Conservation (phyloP, 2,888 invertebrate genomes). For the Torymus texanus region DNA sequence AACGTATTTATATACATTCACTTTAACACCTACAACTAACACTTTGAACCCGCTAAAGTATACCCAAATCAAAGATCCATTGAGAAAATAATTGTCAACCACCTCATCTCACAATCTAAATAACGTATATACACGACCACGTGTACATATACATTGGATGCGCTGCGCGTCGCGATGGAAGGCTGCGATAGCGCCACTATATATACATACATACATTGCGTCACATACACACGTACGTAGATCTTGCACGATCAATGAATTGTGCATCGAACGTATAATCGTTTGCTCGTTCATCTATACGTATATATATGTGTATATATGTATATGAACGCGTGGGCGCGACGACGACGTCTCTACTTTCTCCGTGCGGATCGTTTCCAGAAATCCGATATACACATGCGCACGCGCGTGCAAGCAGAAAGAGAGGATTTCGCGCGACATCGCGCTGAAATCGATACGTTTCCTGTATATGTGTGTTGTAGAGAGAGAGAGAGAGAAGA, state of each 20-base stretch:
- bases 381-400: constrained; percentile 55
- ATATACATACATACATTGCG: constrained; percentile 32
- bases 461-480: constrained; percentile 42
- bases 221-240: constrained; percentile 12
- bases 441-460: constrained; percentile 60
- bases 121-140: constrained; percentile 23
- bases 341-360: constrained; percentile 62
- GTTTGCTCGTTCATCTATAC: constrained; percentile 22
- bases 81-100: constrained; percentile 33
- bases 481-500: too few species aligned
- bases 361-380: constrained; percentile 58
- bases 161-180: constrained; percentile 25
- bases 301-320: constrained; percentile 6
- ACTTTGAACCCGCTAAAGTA: too few species aligned
- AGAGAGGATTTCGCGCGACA: constrained; percentile 41
- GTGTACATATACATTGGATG: constrained; percentile 28
- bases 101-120: constrained; percentile 28
- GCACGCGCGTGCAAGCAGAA: not conserved
- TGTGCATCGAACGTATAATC: constrained; percentile 17
- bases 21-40: too few species aligned
- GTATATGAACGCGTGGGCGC: constrained; percentile 57
- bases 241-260: constrained; percentile 37
- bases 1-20: too few species aligned
- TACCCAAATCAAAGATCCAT: too few species aligned
- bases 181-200: constrained; percentile 31